These are phyloP conservation scores for Mythimna lalbum DNA, from an alignment of 2,888 invertebrate species.

Conservation along the genomic window DNA sequence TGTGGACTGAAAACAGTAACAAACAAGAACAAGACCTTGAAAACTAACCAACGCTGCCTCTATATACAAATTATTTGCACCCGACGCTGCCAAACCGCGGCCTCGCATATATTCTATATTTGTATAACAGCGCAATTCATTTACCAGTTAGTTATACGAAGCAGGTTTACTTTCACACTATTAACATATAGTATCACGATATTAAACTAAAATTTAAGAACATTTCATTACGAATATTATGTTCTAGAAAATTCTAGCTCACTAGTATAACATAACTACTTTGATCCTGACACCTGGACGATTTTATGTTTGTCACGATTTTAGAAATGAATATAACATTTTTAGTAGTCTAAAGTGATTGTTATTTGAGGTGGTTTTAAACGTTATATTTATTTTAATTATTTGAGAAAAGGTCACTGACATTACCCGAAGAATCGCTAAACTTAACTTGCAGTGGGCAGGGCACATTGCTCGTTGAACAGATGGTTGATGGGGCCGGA, in stretches of 20 bases:
- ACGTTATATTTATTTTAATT: no score
- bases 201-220: conserved; percentile 1
- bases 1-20: background rate
- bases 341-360: background rate
- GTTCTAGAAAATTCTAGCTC: background rate
- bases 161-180: conserved; percentile 4
- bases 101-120: conserved; percentile 15
- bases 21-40: conserved; percentile 9
- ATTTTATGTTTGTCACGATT: background rate
- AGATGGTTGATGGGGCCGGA: no score
- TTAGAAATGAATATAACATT: background rate
- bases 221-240: background rate
- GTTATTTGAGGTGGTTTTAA: background rate
- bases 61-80: conserved; percentile 6
- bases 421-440: no score
- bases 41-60: background rate
- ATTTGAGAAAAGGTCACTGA: no score
- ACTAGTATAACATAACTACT: conserved; percentile 1
- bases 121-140: conserved; percentile 19
- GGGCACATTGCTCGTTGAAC: no score
- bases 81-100: conserved; percentile 3
- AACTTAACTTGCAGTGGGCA: no score
- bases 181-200: conserved; percentile 10
- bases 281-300: background rate
- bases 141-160: background rate